These are phyloP conservation scores for Zaprionus kolodkinae DNA, from an alignment of 1,140 invertebrate species.

Conservation along the genomic window DNA sequence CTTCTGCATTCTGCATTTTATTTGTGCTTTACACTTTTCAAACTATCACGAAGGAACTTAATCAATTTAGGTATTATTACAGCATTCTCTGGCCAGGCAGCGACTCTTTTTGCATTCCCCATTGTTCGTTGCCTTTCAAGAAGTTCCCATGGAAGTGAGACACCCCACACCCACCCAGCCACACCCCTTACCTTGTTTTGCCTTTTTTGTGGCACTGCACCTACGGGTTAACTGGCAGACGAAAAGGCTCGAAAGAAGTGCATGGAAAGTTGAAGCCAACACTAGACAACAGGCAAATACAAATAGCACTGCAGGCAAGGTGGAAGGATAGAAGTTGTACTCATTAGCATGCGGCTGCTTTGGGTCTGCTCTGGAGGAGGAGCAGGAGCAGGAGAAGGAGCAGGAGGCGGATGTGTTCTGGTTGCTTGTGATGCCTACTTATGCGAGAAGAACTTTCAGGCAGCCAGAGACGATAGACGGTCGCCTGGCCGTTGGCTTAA, in stretches of 20 bases:
- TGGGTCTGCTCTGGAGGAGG: background rate
- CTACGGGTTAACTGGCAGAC: slow-evolving; percentile 7
- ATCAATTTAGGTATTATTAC: slow-evolving; percentile 49
- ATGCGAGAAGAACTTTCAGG: slow-evolving; percentile 65
- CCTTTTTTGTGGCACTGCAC: slow-evolving; percentile 9
- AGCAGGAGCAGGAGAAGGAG: no score
- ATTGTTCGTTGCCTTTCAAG: slow-evolving; percentile 32
- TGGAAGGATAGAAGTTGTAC: slow-evolving; percentile 55
- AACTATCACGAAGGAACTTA: slow-evolving; percentile 36
- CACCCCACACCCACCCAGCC: background rate
- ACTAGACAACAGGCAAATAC: slow-evolving; percentile 43
- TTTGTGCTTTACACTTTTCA: slow-evolving; percentile 5
- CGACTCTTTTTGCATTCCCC: slow-evolving; percentile 19
- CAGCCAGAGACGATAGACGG: slow-evolving; percentile 12
- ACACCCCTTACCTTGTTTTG: slow-evolving; percentile 7
- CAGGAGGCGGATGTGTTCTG: background rate
- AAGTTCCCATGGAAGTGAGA: slow-evolving; percentile 66
- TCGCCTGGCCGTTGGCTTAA: slow-evolving; percentile 41
- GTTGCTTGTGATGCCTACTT: slow-evolving; percentile 42
- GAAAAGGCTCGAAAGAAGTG: slow-evolving; percentile 38
- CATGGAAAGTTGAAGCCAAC: slow-evolving; percentile 55
- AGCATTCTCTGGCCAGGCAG: slow-evolving; percentile 12
- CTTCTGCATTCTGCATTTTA: background rate
- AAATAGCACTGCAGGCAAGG: slow-evolving; percentile 14
- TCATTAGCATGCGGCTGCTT: slow-evolving; percentile 71